Percentiles rank a stretch among this genome's conserved stretches.
Evolutionary conservation across 2,888 invertebrate species (phyloP).

Genomic region (Hemistola chrysoprasaria): DNA sequence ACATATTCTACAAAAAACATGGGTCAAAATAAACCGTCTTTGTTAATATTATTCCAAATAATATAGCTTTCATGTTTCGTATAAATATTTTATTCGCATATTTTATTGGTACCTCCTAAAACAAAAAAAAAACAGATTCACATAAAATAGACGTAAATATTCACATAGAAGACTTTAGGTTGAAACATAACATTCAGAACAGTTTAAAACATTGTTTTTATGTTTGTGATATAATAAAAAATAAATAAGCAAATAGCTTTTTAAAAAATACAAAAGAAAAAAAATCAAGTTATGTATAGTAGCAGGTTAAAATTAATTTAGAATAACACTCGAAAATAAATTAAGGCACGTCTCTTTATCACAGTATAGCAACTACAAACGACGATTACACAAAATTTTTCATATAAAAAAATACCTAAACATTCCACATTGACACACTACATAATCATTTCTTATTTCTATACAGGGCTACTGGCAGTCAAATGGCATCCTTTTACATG

Average conservation of each 20-base stretch:
- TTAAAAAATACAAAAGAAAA: no score
- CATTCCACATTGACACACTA: constrained; percentile 16
- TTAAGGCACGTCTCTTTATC: constrained; percentile 75
- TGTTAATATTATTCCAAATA: constrained; percentile 7
- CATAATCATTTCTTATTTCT: no score
- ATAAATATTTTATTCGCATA: constrained; percentile 16
- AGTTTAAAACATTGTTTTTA: constrained; percentile 2
- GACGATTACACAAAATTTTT: constrained; percentile 10
- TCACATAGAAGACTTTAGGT: constrained; percentile 1
- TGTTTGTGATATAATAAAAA: constrained; percentile 1
- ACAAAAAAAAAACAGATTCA: constrained; percentile 15
- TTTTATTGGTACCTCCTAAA: constrained; percentile 2
- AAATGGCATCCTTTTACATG: no score
- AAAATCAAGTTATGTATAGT: no score
- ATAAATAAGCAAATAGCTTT: no score
- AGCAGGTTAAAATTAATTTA: no score
- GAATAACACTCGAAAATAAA: constrained; percentile 37
- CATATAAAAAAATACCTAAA: constrained; percentile 28
- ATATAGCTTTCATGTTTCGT: constrained; percentile 31
- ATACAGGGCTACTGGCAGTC: no score
- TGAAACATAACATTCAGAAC: background rate
- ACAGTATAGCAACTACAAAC: constrained; percentile 63
- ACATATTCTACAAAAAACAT: no score
- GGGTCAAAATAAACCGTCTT: no score
- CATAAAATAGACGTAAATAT: constrained; percentile 6